A percentile compares a stretch with the other conserved stretches of the same genome.
Conservation (phyloP, 2,113 vertebrate species). For the Monarcha castaneiventris region DNA sequence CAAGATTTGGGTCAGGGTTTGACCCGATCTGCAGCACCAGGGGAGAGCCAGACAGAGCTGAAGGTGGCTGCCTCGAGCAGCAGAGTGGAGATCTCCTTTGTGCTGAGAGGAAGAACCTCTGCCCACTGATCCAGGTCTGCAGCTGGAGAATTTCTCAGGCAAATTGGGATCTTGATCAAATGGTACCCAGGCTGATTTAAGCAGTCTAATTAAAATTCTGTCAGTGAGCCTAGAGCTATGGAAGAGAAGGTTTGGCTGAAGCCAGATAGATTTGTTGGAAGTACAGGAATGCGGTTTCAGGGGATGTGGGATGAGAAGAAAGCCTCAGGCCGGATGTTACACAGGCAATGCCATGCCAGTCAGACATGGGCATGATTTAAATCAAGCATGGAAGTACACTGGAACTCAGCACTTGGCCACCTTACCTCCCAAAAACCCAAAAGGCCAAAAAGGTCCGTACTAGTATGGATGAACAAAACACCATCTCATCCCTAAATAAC, state of each 20-base stretch:
- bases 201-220: background rate
- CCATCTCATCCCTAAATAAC: background rate
- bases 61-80: background rate
- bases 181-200: background rate
- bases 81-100: background rate
- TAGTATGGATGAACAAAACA: background rate
- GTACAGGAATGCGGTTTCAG: background rate
- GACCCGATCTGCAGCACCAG: fast-evolving
- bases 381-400: background rate
- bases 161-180: background rate
- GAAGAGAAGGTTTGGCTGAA: background rate
- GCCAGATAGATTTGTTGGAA: background rate
- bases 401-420: background rate
- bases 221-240: background rate
- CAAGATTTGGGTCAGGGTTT: background rate
- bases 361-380: background rate
- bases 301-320: background rate
- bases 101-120: background rate
- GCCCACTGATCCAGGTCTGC: background rate
- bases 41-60: background rate
- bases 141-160: background rate
- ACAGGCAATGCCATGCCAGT: background rate
- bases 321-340: background rate
- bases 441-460: background rate
- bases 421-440: background rate